phyloP scores from a whole-genome alignment of 2,113 vertebrate species.

The Aegithalos caudatus region DNA sequence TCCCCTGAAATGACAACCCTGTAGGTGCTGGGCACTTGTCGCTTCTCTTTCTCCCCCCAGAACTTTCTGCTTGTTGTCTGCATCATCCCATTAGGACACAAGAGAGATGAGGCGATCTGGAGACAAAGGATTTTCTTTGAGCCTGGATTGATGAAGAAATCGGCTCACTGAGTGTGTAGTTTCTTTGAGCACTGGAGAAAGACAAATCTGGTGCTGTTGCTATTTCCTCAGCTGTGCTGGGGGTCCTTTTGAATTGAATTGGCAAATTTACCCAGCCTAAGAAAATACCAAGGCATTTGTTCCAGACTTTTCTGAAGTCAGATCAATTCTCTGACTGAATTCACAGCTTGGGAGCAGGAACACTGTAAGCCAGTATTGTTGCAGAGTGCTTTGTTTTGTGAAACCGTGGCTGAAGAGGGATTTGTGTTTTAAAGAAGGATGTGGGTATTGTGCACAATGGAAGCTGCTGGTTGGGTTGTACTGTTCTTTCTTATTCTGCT shows the following conservation, averaged over 20 bases:
- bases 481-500: slow-evolving; percentile 13
- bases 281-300: background rate
- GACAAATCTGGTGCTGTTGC: background rate
- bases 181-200: background rate
- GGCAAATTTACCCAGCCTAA: background rate
- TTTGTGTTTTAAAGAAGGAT: slow-evolving; percentile 37
- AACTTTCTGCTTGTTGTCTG: background rate
- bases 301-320: slow-evolving; percentile 7
- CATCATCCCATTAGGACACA: background rate
- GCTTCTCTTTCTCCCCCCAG: background rate
- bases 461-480: background rate
- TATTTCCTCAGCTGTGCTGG: background rate
- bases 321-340: slow-evolving; percentile 3
- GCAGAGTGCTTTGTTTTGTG: slow-evolving; percentile 19
- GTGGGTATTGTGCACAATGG: background rate
- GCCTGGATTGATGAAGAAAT: background rate
- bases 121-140: background rate
- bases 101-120: background rate
- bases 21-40: background rate
- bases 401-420: slow-evolving; percentile 4
- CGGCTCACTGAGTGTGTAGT: background rate
- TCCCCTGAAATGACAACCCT: background rate
- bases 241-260: background rate
- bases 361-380: slow-evolving; percentile 37
- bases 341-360: slow-evolving; percentile 25